Evolutionary conservation across 2,797 vertebrate genomes (phyloP).

Genomic region (Columba guinea): DNA sequence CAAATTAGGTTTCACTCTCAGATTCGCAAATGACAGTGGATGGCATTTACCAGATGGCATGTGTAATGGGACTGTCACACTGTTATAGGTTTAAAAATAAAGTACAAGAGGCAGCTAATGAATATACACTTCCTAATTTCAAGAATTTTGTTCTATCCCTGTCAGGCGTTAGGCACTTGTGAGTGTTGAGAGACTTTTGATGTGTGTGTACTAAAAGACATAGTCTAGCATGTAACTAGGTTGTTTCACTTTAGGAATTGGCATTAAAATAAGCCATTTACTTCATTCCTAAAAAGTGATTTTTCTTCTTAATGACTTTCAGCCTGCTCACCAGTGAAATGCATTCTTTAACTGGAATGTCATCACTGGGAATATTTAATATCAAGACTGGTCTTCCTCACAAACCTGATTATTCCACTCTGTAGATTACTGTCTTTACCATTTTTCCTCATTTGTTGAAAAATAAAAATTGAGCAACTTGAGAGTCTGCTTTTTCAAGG

Average conservation of each 20-base stretch:
- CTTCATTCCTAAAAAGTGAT: background rate
- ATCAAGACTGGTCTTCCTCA: background rate
- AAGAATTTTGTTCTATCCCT: background rate
- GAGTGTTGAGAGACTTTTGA: background rate
- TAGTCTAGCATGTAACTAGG: background rate
- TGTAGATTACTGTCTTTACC: background rate
- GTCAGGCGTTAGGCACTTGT: background rate
- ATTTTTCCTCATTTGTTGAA: background rate
- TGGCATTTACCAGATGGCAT: slow-evolving; percentile 66
- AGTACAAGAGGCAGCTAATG: slow-evolving; percentile 26
- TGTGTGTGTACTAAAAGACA: background rate
- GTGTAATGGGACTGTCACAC: slow-evolving; percentile 61
- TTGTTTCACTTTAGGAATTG: background rate
- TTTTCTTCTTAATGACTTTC: background rate
- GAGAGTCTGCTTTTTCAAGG: background rate
- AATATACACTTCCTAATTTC: slow-evolving; percentile 5
- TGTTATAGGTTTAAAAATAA: background rate
- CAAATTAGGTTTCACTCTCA: slow-evolving; percentile 47
- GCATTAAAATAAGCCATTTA: background rate
- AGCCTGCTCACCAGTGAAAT: background rate
- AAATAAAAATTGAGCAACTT: background rate
- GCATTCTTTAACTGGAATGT: background rate
- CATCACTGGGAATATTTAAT: background rate
- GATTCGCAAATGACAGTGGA: slow-evolving; percentile 33
- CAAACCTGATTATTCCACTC: background rate